These are phyloP conservation scores for Dusona sp. DNA, from an alignment of 2,888 invertebrate genomes.

Conservation along the genomic window DNA sequence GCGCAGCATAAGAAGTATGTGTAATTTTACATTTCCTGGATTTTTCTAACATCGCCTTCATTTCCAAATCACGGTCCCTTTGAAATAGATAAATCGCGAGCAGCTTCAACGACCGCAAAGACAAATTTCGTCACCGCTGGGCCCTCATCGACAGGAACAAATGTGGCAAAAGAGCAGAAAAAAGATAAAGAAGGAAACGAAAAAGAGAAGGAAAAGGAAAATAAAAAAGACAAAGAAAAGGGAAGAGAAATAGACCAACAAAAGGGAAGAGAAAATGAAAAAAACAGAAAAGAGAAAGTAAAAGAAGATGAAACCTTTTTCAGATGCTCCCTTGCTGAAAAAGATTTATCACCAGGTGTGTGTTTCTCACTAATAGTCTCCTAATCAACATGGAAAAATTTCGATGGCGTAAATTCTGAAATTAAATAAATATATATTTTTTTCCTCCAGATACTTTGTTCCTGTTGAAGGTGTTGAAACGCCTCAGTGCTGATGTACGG, in stretches of 20 bases:
- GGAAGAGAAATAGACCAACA: not conserved
- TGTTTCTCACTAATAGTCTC: not conserved
- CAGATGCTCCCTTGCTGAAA: not conserved
- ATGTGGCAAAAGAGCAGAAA: too few relatives aligned
- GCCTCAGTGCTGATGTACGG: constrained; percentile 1
- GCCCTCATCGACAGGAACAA: too few relatives aligned
- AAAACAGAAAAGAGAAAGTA: not conserved
- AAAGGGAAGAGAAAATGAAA: not conserved
- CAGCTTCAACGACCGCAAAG: too few relatives aligned
- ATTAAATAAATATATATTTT: not conserved
- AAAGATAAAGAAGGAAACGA: too few relatives aligned
- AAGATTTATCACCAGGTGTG: not conserved
- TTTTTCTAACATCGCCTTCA: too few relatives aligned
- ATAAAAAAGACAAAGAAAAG: too few relatives aligned
- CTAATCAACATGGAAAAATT: not conserved
- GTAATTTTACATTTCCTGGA: too few relatives aligned
- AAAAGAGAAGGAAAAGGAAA: not conserved
- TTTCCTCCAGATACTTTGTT: constrained; percentile 14
- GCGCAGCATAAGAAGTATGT: too few relatives aligned
- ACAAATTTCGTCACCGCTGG: too few relatives aligned
- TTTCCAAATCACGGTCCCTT: too few relatives aligned
- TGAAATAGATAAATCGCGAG: too few relatives aligned
- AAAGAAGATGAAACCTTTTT: not conserved
- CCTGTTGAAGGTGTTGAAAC: not conserved
- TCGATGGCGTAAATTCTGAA: not conserved